Base-by-base conservation (phyloP, 2,888 invertebrate genomes). In the Lycaena phlaeas region DNA sequence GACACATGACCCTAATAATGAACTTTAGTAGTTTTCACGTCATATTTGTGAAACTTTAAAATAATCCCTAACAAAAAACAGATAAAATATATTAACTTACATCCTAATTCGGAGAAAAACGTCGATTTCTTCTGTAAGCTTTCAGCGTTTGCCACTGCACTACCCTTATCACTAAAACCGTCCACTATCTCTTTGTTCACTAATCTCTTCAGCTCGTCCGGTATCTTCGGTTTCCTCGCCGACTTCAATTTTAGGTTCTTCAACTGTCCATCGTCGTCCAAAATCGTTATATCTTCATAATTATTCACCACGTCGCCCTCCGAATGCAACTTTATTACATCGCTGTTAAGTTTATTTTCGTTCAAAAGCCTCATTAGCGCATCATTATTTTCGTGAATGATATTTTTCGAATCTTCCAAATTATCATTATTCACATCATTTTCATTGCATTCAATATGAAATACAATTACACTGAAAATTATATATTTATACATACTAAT, bases 41-140 rank as follows among this genome's bases (percentile, higher is more conserved):
- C n/a, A n/a, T n/a, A n/a, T n/a, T n/a, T n/a, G n/a, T n/a, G n/a
- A n/a, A n/a, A n/a, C n/a, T n/a, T n/a, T n/a, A n/a, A n/a, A n/a
- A n/a, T n/a, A n/a, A n/a, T n/a, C n/a, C n/a, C n/a, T n/a, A n/a
- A n/a, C n/a, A n/a, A 6, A 10, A 17, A 30, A n/a, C 10, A 9
- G 6, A 15, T 34, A n/a, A 15, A 15, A 17, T 26, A 27, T 28
- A 30, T 22, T 22, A n/a, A 89, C 91, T 90, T 82, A 91, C 91
- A 66, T 58, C 88, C 90, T 43, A 91, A 63, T 56, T 91, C 91
- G 58, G 91, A 90, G 53, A 91, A 90, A 57, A 91, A 91, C 63
- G 88, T 88, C n/a, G 87, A 72, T n/a, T n/a, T n/a, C 44, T 75
- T 81, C 18, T 65, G 63, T 4, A 57, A 59, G 43, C 43, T 54